Evolutionary conservation across 2,797 vertebrate species (phyloP).

Genomic region (Calcarius lapponicus): DNA sequence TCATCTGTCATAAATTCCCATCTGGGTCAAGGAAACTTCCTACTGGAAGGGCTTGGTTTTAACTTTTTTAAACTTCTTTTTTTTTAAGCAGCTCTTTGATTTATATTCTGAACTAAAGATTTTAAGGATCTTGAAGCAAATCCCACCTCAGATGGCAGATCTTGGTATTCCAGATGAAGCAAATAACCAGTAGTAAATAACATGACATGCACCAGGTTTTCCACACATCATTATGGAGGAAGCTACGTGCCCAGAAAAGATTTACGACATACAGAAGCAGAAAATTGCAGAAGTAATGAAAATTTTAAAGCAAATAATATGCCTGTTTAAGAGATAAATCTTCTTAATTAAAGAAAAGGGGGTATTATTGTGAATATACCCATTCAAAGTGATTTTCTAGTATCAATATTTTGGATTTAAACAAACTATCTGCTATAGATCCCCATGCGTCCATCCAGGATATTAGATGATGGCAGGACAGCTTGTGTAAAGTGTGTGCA

Average conservation of each 20-base stretch:
- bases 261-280: neutral
- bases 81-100: neutral
- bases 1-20: neutral
- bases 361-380: neutral
- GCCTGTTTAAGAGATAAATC: neutral
- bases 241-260: neutral
- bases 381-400: neutral
- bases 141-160: neutral
- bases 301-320: neutral
- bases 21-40: neutral
- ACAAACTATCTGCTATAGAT: neutral
- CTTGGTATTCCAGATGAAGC: neutral
- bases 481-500: neutral
- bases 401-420: neutral
- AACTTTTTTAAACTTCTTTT: neutral
- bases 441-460: accelerated
- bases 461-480: neutral
- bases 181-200: neutral
- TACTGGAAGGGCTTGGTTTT: accelerated
- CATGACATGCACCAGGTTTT: neutral
- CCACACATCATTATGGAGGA: neutral
- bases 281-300: neutral
- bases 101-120: neutral
- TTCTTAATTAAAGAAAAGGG: neutral
- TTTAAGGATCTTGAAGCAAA: neutral